Conservation (phyloP, 92 coral and sea anemone genomes). For the Pocillopora meandrina region DNA sequence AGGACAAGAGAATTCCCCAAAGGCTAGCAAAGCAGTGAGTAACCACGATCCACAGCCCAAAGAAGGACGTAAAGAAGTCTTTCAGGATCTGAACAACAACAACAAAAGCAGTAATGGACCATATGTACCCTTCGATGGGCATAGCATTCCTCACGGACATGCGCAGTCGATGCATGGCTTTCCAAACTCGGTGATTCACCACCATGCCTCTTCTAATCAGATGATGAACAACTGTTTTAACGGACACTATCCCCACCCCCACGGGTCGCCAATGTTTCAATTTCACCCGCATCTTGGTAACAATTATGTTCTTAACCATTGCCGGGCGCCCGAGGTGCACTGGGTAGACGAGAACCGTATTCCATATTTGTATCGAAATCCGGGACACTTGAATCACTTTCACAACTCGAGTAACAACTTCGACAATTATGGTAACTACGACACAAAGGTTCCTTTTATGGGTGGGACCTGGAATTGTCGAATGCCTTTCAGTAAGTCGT, state of each 20-base stretch:
- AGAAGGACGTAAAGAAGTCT: slow-evolving; percentile 19
- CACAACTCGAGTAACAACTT: slow-evolving; percentile 44
- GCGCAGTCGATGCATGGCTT: slow-evolving; percentile 65
- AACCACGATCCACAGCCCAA: slow-evolving; percentile 25
- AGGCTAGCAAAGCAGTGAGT: slow-evolving; percentile 20
- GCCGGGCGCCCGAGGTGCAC: slow-evolving; percentile 77
- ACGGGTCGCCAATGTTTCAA: slow-evolving; percentile 41
- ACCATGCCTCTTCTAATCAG: slow-evolving; percentile 76
- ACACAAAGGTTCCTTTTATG: slow-evolving; percentile 60
- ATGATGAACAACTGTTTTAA: slow-evolving; percentile 67
- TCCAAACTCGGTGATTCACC: slow-evolving; percentile 89
- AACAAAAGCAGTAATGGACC: background rate
- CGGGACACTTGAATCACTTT: slow-evolving; percentile 63
- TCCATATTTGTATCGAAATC: slow-evolving; percentile 79
- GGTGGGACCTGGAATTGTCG: slow-evolving; percentile 56
- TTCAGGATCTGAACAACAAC: slow-evolving; percentile 34
- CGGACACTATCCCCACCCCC: slow-evolving; percentile 49
- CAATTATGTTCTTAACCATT: slow-evolving; percentile 56
- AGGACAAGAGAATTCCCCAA: slow-evolving; percentile 34
- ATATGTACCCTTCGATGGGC: slow-evolving; percentile 20
- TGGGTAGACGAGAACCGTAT: slow-evolving; percentile 91
- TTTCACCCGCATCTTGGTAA: slow-evolving; percentile 65
- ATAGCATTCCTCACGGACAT: slow-evolving; percentile 33
- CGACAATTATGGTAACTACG: slow-evolving; percentile 39
- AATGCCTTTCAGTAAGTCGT: slow-evolving; percentile 41